These are phyloP conservation scores for Cheilosia variabilis DNA, from an alignment of 2,888 invertebrate genomes.

Conservation along the genomic window DNA sequence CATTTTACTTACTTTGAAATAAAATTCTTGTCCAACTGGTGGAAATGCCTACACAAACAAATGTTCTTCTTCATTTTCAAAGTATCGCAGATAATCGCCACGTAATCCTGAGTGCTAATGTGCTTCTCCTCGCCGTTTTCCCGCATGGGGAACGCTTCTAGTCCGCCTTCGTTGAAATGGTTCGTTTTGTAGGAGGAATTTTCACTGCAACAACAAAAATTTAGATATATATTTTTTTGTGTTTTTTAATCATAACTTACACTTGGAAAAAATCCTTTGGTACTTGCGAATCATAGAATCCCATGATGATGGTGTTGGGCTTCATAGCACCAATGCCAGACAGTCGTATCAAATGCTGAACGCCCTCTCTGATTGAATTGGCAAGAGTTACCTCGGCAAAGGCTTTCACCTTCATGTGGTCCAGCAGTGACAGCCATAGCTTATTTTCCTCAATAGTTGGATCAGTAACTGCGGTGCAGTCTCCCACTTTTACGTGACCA, in stretches of 20 bases:
- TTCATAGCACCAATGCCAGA: slow-evolving; percentile 99
- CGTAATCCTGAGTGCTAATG: slow-evolving; percentile 88
- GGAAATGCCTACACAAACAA: slow-evolving; percentile 96
- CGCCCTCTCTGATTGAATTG: slow-evolving; percentile 92
- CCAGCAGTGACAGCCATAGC: slow-evolving; percentile 96
- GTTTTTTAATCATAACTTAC: slow-evolving; percentile 82
- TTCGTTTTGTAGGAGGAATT: slow-evolving; percentile 87
- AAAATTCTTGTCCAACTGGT: slow-evolving; percentile 90
- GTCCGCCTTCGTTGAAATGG: slow-evolving; percentile 85
- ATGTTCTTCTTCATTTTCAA: slow-evolving; percentile 97
- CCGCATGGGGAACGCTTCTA: slow-evolving; percentile 85
- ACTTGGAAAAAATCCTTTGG: slow-evolving; percentile 92
- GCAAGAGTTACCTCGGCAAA: slow-evolving; percentile 97
- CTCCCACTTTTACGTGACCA: slow-evolving; percentile 91
- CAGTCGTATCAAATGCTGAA: slow-evolving; percentile 95
- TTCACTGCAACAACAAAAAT: slow-evolving; percentile 79
- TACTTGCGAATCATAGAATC: slow-evolving; percentile 92
- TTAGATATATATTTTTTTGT: background rate
- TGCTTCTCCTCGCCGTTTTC: slow-evolving; percentile 83
- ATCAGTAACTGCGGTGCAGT: slow-evolving; percentile 85
- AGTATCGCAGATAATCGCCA: slow-evolving; percentile 93
- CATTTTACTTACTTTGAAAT: slow-evolving; percentile 86
- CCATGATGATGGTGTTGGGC: slow-evolving; percentile 97
- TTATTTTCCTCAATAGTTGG: slow-evolving; percentile 91
- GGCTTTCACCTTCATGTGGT: slow-evolving; percentile 97